Evolutionary conservation across 2,888 invertebrate genomes (phyloP), one percentile per base, ranked within the genome.

Genomic region (Zhuqinia jingwanae): DNA sequence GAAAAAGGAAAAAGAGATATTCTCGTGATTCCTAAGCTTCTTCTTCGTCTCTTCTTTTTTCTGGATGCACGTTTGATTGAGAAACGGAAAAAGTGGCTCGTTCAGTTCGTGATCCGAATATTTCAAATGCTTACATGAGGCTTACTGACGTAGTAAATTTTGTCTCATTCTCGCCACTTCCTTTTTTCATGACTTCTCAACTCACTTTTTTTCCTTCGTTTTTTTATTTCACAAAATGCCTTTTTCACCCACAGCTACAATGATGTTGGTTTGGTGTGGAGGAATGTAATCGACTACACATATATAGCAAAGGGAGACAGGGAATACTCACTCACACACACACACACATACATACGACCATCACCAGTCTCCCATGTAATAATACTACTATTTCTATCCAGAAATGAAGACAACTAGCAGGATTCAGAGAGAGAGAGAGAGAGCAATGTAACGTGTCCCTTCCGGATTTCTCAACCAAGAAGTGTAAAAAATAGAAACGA

Each of bases 41-140:
- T 36, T 36, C 36, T 36, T 36, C 8, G 79, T 73, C 5, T 36
- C 36, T 36, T 36, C 36, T 36, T 36, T 36, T 36, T 36, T 83
- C 82, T 82, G 88, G 90, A 90, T 90, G 89, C 89, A 88, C 90
- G 89, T 90, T 90, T 90, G 90, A 90, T 90, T 90, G 90, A 90
- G 90, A 90, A 90, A 90, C 88, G 89, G 89, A 89, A 88, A 88
- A 89, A 90, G 90, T 89, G 88, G 88, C 89, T 90, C 89, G 89
- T 90, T 89, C 85, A 76, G 80, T 89, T 85, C 90, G 90, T 90
- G 90, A 88, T 89, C 89, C 88, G 90, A 90, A 90, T 90, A 89
- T 89, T 89, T 88, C 87, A 89, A 81, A 76, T 76, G 80, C 80
- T 84, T 87, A 84, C 84, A 84, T 77, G 73, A 84, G 87, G 65